Base-by-base conservation (phyloP, 1,140 invertebrate genomes). In the Dreissena rostriformis region DNA sequence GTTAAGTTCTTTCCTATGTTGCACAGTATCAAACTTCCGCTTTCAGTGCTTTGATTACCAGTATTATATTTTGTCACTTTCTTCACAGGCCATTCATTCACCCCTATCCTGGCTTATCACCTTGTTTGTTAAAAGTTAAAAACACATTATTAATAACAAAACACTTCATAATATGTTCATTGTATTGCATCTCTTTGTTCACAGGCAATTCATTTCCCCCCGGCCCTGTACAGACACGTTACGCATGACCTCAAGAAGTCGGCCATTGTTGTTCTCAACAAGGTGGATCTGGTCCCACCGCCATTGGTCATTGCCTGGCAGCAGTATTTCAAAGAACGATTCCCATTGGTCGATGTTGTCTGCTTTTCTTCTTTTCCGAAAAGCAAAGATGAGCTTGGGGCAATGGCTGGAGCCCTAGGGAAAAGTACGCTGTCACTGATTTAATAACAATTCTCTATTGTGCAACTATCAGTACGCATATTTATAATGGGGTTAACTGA, bases 251-350 rank as follows among this genome's bases (percentile, higher is more conserved):
- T 97, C 26, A 95, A 96, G 10, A 98, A 98, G 92, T 94, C 96
- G 53, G 96, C 98, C 92, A 97, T 99, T 84, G 90, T 99, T 51
- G 95, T 99, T 0, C 94, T 99, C 17, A 99, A 99, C 91, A 99
- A 99, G 94, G 96, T 98, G 68, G 98, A 99, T 94, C 93, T 99
- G 78, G 96, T 96, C 14, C 96, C 97, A 22, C 94, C 97, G 0
- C 90, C 95, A 1, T 93, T 98, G 52, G 97, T 98, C 24, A 94
- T 97, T 0, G 98, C 97, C 0, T 99, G 98, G 98, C 96, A 96
- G 90, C 92, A 96, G 68, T 98, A 98, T 91, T 96, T 99, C 71
- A 92, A 94, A 11, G 87, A 91, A 0, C 95, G 95, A 28, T 98
- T 96, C 93, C 97, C 97, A 0, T 94, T 96, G 63, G 90, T 98